Conservation (phyloP, 92 coral and sea anemone genomes). For the Phymanthus crucifer region DNA sequence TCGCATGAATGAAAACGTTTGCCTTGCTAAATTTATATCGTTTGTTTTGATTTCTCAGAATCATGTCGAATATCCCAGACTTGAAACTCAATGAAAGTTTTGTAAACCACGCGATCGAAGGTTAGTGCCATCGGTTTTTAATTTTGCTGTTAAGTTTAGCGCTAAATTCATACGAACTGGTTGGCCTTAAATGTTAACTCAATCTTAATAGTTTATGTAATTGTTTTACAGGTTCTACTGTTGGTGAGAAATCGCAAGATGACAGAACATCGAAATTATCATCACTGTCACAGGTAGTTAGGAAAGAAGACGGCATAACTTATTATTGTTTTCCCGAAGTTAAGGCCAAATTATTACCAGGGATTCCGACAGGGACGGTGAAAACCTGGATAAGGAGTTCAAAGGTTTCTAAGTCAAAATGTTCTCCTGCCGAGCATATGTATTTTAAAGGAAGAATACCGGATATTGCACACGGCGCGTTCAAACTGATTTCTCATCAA, state of each 20-base stretch:
- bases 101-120: slow-evolving; percentile 6
- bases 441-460: not conserved
- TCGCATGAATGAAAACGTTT: slow-evolving; percentile 7
- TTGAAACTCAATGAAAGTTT: not conserved
- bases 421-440: not conserved
- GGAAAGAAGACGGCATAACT: too few species aligned
- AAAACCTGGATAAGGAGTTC: slow-evolving; percentile 1
- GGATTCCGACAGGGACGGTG: not conserved
- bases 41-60: not conserved
- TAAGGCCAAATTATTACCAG: too few species aligned
- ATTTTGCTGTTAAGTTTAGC: not conserved
- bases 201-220: not conserved
- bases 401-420: not conserved
- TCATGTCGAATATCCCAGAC: not conserved
- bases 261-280: slow-evolving; percentile 5
- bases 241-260: not conserved
- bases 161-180: not conserved
- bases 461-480: slow-evolving; percentile 4
- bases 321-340: too few species aligned
- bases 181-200: not conserved
- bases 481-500: not conserved
- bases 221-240: not conserved
- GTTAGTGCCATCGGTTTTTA: slow-evolving; percentile 1
- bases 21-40: not conserved
- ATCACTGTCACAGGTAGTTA: too few species aligned